Evolutionary conservation across 2,113 vertebrate species (phyloP), one percentile per base, ranked within the genome.

Genomic region (Empidonax traillii): DNA sequence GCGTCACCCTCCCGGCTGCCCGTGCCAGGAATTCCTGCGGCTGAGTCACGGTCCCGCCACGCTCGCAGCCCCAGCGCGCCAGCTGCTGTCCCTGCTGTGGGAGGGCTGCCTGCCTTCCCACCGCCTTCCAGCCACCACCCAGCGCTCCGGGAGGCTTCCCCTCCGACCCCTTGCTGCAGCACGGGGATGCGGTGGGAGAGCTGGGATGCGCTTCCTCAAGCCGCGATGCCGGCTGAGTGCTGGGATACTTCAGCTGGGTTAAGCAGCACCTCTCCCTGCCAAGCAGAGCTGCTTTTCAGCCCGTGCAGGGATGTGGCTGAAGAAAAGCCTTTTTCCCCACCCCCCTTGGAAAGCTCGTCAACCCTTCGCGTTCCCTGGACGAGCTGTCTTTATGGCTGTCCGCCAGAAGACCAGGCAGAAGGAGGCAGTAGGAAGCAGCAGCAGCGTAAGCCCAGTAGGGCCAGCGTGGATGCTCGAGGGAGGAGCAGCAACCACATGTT

Each of bases 171-270:
- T 33, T 1, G 6, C 87, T 4, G 78, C 69, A 4, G 46, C 61
- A 2, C 3, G 61, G 83, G 27, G 62, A 5, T 7, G 14, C 2
- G 12, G 49, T 1, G 19, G 2, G 8, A 15, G 41, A 8, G 37
- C 23, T 2, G 43, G 16, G 21, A 16, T 5, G 33, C 12, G 74
- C 27, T 14, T 8, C 16, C 56, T 18, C 10, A 1, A 52, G 83
- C 69, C 22, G 74, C 19, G 16, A 1, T 12, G 33, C 43, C 31
- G 11, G 22, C 68, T 44, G 0, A 8, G 49, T 0, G 47, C 86
- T 17, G 28, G 0, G 20, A 5, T n/a, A 10, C 51, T 25, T 3
- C 24, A 0, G 41, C 3, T 1, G 55, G 27, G 14, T 9, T 18
- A 2, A 52, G 71, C 65, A 15, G 41, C 65, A 35, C 41, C 46